These are phyloP conservation scores for Megastigmus dorsalis DNA, from an alignment of 2,888 invertebrate species.

Conservation along the genomic window DNA sequence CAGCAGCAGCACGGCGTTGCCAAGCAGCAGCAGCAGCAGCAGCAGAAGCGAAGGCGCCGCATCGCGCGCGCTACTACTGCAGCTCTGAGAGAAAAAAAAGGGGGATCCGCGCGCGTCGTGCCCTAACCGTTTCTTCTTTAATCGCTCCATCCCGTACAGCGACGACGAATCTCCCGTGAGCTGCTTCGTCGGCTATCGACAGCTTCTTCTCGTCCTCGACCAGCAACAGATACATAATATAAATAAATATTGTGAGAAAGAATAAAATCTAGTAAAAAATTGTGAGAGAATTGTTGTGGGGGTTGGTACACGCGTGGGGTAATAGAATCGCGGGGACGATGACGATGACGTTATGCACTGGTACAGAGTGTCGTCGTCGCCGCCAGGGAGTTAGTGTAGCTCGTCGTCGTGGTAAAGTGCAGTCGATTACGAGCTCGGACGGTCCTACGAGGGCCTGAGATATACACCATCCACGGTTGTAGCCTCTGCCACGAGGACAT, in stretches of 20 bases:
- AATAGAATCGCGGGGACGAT: slow-evolving; percentile 15
- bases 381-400: slow-evolving; percentile 21
- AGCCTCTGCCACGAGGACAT: not conserved
- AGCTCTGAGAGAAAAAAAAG: not conserved
- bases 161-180: not conserved
- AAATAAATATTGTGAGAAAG: slow-evolving; percentile 7
- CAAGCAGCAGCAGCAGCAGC: slow-evolving; percentile 19
- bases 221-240: not conserved
- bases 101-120: slow-evolving; percentile 25
- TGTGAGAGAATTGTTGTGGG: too few relatives aligned
- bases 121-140: slow-evolving; percentile 25
- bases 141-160: too few relatives aligned
- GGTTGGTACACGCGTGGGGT: slow-evolving; percentile 10
- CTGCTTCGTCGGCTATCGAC: not conserved
- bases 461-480: too few relatives aligned
- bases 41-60: slow-evolving; percentile 13
- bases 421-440: slow-evolving; percentile 28
- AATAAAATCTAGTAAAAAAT: too few relatives aligned
- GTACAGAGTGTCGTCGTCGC: slow-evolving; percentile 28
- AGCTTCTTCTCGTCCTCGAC: not conserved
- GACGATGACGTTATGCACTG: slow-evolving; percentile 20
- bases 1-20: slow-evolving; percentile 16
- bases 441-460: slow-evolving; percentile 11
- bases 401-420: slow-evolving; percentile 7
- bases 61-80: slow-evolving; percentile 13